These are phyloP conservation scores for Trypoxylus dichotomus DNA, from an alignment of 1,140 invertebrate genomes.

Conservation along the genomic window DNA sequence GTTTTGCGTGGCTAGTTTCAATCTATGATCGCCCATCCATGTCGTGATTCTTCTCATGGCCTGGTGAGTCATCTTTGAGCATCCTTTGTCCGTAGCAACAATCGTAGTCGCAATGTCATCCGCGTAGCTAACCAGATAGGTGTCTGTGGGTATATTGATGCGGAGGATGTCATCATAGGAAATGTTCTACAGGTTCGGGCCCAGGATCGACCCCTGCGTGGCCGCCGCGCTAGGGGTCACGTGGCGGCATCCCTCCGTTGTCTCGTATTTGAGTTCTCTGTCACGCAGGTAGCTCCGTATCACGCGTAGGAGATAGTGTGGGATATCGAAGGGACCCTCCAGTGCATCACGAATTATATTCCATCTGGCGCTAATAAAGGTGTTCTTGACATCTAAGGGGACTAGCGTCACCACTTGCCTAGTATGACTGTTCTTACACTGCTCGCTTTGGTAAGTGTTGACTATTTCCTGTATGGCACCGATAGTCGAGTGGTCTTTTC, in stretches of 20 bases:
- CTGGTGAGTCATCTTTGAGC: not conserved
- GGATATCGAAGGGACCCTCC: not conserved
- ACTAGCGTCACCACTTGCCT: too few species aligned
- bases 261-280: slow-evolving; percentile 33
- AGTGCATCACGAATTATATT: slow-evolving; percentile 29
- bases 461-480: too few species aligned
- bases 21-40: not conserved
- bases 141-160: slow-evolving; percentile 28
- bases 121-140: slow-evolving; percentile 41
- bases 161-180: slow-evolving; percentile 44
- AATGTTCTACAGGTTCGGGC: slow-evolving; percentile 48
- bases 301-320: slow-evolving; percentile 30
- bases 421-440: too few species aligned
- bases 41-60: not conserved
- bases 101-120: slow-evolving; percentile 46
- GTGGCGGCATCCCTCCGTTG: not conserved
- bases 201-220: slow-evolving; percentile 47
- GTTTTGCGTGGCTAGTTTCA: not conserved
- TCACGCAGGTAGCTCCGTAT: slow-evolving; percentile 35
- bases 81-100: not conserved
- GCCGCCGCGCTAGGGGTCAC: slow-evolving; percentile 29
- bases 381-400: slow-evolving; percentile 37
- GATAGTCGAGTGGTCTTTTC: too few species aligned
- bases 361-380: slow-evolving; percentile 37
- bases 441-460: too few species aligned